Evolutionary conservation across 2,113 vertebrate genomes (phyloP).

Genomic region (Caretta caretta): DNA sequence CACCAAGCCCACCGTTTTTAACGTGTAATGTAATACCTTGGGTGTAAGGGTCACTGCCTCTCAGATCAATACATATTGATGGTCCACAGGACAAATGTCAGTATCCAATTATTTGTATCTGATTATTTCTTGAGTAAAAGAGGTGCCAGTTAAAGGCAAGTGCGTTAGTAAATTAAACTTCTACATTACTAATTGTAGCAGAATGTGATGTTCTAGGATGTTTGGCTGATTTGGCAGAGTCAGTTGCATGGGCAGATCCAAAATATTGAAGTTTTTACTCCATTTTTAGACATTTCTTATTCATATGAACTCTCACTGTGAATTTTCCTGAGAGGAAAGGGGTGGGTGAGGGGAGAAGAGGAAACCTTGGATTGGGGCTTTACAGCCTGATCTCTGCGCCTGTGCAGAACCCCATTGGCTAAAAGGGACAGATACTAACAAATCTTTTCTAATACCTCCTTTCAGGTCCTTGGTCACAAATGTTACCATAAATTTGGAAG

Average conservation of each 20-base stretch:
- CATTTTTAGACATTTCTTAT: background rate
- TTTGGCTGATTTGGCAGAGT: background rate
- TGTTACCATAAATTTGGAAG: conserved; percentile 64
- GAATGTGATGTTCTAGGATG: background rate
- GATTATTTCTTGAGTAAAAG: background rate
- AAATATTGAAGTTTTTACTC: background rate
- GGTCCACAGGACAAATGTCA: conserved; percentile 20
- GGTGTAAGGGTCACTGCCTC: background rate
- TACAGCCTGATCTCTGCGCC: background rate
- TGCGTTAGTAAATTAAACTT: background rate
- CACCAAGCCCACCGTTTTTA: conserved; percentile 17
- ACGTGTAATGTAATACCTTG: background rate
- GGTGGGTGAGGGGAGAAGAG: background rate
- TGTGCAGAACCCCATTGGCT: background rate
- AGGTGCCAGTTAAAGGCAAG: background rate
- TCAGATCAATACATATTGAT: background rate
- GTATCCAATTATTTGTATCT: background rate
- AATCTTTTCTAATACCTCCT: conserved; percentile 55
- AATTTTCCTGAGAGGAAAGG: background rate
- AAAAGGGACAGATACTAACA: conserved; percentile 4
- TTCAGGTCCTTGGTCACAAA: conserved; percentile 62
- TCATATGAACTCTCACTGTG: background rate
- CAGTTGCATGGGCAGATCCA: background rate
- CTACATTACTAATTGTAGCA: background rate
- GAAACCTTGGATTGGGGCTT: background rate